Conservation (phyloP, 2,888 invertebrate species). For the Aphidoletes aphidimyza region DNA sequence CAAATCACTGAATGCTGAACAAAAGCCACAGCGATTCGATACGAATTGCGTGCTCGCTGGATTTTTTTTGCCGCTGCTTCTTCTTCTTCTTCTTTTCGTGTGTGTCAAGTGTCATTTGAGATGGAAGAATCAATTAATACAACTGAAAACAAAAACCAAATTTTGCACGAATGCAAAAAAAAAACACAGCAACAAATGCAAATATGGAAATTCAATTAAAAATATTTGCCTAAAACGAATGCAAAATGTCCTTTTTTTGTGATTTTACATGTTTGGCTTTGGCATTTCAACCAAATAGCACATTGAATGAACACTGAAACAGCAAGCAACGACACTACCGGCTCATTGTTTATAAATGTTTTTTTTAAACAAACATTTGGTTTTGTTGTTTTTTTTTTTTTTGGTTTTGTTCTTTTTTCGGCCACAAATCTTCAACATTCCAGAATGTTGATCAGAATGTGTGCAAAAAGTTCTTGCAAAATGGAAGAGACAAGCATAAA, state of each 20-base stretch:
- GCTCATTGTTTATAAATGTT: no score
- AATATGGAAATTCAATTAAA: not conserved
- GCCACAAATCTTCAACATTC: not conserved
- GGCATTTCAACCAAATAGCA: no score
- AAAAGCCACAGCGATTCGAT: not conserved
- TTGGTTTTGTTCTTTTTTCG: not conserved
- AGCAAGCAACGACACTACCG: no score
- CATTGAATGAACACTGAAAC: no score
- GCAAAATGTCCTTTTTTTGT: no score
- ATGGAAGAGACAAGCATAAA: not conserved
- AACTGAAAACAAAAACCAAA: not conserved
- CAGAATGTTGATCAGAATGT: not conserved
- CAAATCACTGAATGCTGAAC: conserved; percentile 22
- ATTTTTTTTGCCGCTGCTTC: no score
- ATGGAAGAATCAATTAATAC: conserved; percentile 24
- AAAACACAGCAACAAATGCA: no score
- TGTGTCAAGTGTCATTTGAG: conserved; percentile 45
- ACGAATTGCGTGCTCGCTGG: not conserved
- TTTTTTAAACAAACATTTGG: no score
- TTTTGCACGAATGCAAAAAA: no score
- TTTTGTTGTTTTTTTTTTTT: no score
- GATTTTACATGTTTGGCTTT: no score
- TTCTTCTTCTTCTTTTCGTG: no score
- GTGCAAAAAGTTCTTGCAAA: not conserved
- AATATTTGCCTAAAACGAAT: not conserved